Percentiles rank a stretch among this genome's conserved stretches.
These are phyloP conservation scores for Drosophila borborema DNA, from an alignment of 2,888 invertebrate genomes.

Conservation along the genomic window DNA sequence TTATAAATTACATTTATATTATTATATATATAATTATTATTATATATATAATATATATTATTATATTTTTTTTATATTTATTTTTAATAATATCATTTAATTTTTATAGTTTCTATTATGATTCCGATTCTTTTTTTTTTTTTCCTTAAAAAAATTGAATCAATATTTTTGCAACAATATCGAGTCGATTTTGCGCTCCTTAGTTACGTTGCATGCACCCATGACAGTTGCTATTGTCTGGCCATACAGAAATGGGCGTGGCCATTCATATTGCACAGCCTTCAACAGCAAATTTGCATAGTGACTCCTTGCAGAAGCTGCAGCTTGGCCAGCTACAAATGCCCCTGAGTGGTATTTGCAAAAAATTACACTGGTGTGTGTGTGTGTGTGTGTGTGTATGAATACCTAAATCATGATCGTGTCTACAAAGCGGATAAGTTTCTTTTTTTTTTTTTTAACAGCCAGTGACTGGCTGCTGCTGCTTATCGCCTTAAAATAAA, in stretches of 20 bases:
- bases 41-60: too few species aligned
- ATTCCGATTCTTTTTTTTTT: not conserved
- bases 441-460: conserved; percentile 29
- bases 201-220: conserved; percentile 19
- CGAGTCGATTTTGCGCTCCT: conserved; percentile 6
- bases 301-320: conserved; percentile 39
- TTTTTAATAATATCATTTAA: not conserved
- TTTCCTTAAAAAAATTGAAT: not conserved
- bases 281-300: conserved; percentile 44
- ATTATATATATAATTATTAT: too few species aligned
- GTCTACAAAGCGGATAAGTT: conserved; percentile 64
- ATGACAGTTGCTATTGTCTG: conserved; percentile 51
- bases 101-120: not conserved
- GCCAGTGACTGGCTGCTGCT: conserved; percentile 25
- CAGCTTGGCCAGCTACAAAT: conserved; percentile 45
- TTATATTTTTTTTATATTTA: not conserved
- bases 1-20: not conserved
- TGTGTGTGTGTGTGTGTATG: conserved; percentile 14
- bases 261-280: conserved; percentile 33
- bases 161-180: conserved; percentile 1
- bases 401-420: conserved; percentile 66
- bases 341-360: conserved; percentile 78
- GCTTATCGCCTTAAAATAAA: conserved; percentile 41
- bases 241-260: conserved; percentile 45
- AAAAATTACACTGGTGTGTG: conserved; percentile 41